Evolutionary conservation across 2,113 vertebrate genomes (phyloP), one percentile per base, ranked within the genome.

Genomic region (Peromyscus californicus): DNA sequence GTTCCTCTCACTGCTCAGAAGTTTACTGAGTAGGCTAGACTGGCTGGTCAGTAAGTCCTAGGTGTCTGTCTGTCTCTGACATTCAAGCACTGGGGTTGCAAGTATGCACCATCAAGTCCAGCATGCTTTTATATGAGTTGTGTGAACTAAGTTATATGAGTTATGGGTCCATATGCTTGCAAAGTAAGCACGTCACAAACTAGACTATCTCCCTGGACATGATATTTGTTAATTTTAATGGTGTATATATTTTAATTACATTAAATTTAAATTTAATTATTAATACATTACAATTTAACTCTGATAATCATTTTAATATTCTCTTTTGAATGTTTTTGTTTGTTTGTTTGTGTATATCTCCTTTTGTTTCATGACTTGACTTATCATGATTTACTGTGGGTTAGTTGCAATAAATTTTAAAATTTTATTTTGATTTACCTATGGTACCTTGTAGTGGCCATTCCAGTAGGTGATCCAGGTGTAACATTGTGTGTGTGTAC

Each of bases 401-500:
- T 87, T 82, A 80, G 24, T 51, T 78, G 1, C 63, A 89, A 33
- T 67, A 69, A n/a, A 54, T 76, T 89, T 87, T 36, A 67, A 51
- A 92, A 92, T 85, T 85, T 63, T 33, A 48, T 92, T 89, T 90
- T 72, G 39, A 82, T 84, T 84, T 67, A 70, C 11, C 39, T 39
- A 59, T 13, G 74, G 3, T 82, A 42, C 22, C 90, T 94, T 90
- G 24, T 16, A 76, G 5, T 51, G 0, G 48, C 22, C 80, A 33
- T 86, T 10, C 59, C 67, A 45, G 65, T 57, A 82, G 33, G 12
- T 80, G 5, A 16, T 94, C 33, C 15, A 90, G 54, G 39, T 42
- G 31, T 69, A 69, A 42, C 6, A 74, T 51, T 86, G 67, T 17
- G n/a, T 42, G 67, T 48, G 5, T 48, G 65, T 39, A 79, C 9